Conservation (phyloP, 2,797 vertebrate species). For the Acropternis orthonyx region DNA sequence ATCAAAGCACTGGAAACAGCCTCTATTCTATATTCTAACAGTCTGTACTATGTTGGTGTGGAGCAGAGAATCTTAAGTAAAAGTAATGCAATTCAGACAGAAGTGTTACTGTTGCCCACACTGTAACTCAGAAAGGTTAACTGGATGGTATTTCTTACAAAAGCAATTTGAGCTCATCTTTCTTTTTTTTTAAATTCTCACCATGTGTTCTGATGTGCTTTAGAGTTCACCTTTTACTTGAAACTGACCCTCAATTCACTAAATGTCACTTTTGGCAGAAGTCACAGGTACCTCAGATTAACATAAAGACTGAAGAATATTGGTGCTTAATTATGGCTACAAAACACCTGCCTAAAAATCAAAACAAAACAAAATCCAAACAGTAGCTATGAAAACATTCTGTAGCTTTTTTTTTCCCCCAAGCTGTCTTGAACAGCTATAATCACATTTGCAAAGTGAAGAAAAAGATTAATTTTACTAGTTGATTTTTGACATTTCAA, state of each 20-base stretch:
- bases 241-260: background rate
- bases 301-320: background rate
- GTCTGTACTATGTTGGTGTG: background rate
- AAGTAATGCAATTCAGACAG: slow-evolving; percentile 18
- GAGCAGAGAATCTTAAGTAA: background rate
- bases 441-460: background rate
- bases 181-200: background rate
- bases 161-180: background rate
- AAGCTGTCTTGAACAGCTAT: background rate
- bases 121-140: background rate
- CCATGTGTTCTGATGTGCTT: background rate
- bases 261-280: slow-evolving; percentile 15
- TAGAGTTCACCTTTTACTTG: background rate
- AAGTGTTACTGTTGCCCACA: background rate
- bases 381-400: background rate
- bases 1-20: background rate
- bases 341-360: background rate
- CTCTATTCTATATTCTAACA: background rate
- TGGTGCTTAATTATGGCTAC: background rate
- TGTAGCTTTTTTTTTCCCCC: background rate
- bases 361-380: background rate
- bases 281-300: background rate
- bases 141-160: background rate
- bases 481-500: slow-evolving; percentile 77
- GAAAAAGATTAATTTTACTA: slow-evolving; percentile 69